Evolutionary conservation across 2,888 invertebrate genomes (phyloP).

Genomic region (Julus scanicus): DNA sequence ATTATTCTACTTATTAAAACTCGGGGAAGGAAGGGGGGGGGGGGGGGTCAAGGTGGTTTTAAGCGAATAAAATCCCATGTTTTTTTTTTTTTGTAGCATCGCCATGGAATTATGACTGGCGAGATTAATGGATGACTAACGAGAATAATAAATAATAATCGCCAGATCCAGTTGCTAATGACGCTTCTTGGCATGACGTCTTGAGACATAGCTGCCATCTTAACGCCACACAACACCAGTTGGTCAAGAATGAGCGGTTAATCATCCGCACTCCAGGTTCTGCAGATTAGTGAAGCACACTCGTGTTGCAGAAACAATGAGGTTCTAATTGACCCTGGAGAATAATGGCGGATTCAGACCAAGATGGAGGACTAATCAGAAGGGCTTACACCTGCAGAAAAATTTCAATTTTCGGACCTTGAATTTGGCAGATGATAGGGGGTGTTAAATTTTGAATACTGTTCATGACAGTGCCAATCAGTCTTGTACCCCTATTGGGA

Average conservation of each 20-base stretch:
- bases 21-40: neutral
- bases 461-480: too few relatives aligned
- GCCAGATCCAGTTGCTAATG: slow-evolving; percentile 1
- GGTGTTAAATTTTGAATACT: too few relatives aligned
- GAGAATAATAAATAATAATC: neutral
- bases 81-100: neutral
- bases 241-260: neutral
- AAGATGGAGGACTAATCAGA: neutral
- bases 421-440: too few relatives aligned
- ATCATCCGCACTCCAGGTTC: neutral
- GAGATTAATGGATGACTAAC: neutral
- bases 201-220: neutral
- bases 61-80: neutral
- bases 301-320: neutral
- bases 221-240: neutral
- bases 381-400: too few relatives aligned
- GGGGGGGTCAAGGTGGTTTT: neutral
- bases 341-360: neutral
- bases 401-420: too few relatives aligned
- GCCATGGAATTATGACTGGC: neutral
- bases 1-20: neutral
- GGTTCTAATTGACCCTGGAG: neutral
- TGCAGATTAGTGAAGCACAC: neutral
- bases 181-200: neutral
- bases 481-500: too few relatives aligned